Evolutionary conservation across 2,113 vertebrate species (phyloP).

Genomic region (Pelvicachromis taeniatus): DNA sequence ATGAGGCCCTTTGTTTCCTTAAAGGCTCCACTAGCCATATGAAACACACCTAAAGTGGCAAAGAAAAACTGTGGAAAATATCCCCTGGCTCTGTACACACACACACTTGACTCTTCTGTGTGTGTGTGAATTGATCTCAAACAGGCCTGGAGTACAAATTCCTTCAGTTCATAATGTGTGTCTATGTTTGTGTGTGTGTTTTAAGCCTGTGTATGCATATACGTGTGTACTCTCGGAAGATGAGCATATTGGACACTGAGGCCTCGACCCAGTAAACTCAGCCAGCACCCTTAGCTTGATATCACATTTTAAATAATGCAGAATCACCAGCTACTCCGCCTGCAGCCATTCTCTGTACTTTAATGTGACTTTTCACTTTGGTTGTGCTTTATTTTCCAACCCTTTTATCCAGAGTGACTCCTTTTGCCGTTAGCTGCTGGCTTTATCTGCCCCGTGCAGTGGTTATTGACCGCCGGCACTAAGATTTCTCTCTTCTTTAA

Average conservation of each 20-base stretch:
- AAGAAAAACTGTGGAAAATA: constrained; percentile 28
- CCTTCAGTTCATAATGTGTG: not conserved
- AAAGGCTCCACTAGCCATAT: constrained; percentile 26
- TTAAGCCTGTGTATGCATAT: not conserved
- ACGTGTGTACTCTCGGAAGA: not conserved
- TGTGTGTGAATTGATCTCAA: constrained; percentile 8
- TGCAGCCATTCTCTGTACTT: not conserved
- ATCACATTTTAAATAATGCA: constrained; percentile 49
- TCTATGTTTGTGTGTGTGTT: not conserved
- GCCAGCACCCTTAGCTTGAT: constrained; percentile 26
- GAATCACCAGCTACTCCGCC: not conserved
- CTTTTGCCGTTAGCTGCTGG: not conserved
- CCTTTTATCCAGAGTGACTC: constrained; percentile 5
- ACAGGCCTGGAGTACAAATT: not conserved
- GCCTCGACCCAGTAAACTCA: constrained; percentile 43
- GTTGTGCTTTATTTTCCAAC: not conserved
- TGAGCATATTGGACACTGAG: not conserved
- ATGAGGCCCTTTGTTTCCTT: constrained; percentile 41
- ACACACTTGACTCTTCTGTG: constrained; percentile 1
- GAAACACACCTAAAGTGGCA: constrained; percentile 43
- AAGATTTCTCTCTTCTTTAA: not conserved
- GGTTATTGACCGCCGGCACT: not conserved
- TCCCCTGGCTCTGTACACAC: not conserved
- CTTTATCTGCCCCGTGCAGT: constrained; percentile 5
- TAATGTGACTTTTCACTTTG: constrained; percentile 14